phyloP scores from a whole-genome alignment of 2,888 invertebrate species.

The Metellina segmentata region DNA sequence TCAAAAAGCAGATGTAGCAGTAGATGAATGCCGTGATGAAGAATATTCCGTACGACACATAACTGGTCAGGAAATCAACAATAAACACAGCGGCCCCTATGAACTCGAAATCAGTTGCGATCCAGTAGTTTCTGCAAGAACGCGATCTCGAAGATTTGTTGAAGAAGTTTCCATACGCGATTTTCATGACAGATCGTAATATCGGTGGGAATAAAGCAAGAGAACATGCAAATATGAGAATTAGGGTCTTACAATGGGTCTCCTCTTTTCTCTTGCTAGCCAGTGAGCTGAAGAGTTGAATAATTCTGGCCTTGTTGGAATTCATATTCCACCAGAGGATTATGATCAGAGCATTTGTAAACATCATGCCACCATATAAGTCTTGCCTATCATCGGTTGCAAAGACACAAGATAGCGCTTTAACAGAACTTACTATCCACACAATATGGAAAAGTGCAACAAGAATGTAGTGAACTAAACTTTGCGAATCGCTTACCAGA shows the following conservation, averaged over 20 bases:
- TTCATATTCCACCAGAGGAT: constrained; percentile 44
- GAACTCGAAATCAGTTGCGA: not conserved
- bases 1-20: constrained; percentile 15
- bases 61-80: not conserved
- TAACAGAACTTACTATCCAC: constrained; percentile 13
- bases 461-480: not conserved
- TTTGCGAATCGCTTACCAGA: not conserved
- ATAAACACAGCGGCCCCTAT: not conserved
- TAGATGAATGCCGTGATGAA: not conserved
- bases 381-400: constrained; percentile 4
- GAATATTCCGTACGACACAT: not conserved
- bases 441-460: not conserved
- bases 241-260: not conserved
- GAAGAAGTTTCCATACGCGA: not conserved
- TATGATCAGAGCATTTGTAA: not conserved
- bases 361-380: constrained; percentile 7
- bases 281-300: not conserved
- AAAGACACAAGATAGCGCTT: not conserved
- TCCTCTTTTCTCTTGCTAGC: not conserved
- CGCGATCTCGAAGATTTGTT: not conserved
- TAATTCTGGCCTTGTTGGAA: not conserved
- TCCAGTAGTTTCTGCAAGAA: constrained; percentile 41
- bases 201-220: constrained; percentile 1
- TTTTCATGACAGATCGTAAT: not conserved
- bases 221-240: not conserved